Conservation (phyloP, 2,888 invertebrate genomes). For the Lypha dubia region DNA sequence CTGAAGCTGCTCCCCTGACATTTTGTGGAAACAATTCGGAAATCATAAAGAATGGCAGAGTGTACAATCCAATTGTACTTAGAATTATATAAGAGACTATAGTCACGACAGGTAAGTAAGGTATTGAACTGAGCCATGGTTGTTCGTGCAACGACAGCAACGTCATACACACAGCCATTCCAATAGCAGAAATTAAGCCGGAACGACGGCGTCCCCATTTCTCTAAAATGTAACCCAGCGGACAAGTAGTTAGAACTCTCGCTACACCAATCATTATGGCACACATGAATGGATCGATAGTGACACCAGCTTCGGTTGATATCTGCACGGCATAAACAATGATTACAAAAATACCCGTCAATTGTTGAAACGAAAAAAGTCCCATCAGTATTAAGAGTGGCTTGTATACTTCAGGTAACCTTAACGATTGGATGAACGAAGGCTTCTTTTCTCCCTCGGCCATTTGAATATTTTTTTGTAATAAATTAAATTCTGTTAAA, state of each 20-base stretch:
- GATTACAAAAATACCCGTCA: constrained; percentile 89
- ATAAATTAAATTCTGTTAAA: constrained; percentile 77
- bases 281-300: constrained; percentile 87
- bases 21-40: constrained; percentile 88
- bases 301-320: constrained; percentile 86
- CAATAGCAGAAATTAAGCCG: constrained; percentile 87
- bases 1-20: constrained; percentile 87
- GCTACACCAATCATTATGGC: constrained; percentile 87
- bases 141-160: constrained; percentile 84
- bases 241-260: constrained; percentile 86
- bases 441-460: constrained; percentile 76
- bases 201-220: constrained; percentile 86
- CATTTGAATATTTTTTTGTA: constrained; percentile 78
- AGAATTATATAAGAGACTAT: constrained; percentile 83
- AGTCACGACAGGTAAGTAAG: constrained; percentile 78
- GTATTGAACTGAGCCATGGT: constrained; percentile 76
- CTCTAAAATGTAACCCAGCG: constrained; percentile 87
- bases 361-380: constrained; percentile 88
- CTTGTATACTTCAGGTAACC: constrained; percentile 82
- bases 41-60: constrained; percentile 90
- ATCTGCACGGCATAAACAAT: constrained; percentile 89
- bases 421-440: constrained; percentile 77
- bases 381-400: constrained; percentile 84
- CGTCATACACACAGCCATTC: constrained; percentile 86
- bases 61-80: constrained; percentile 84